These are phyloP conservation scores for Rhynchopsitta pachyrhyncha DNA, from an alignment of 2,113 vertebrate species.

Conservation along the genomic window DNA sequence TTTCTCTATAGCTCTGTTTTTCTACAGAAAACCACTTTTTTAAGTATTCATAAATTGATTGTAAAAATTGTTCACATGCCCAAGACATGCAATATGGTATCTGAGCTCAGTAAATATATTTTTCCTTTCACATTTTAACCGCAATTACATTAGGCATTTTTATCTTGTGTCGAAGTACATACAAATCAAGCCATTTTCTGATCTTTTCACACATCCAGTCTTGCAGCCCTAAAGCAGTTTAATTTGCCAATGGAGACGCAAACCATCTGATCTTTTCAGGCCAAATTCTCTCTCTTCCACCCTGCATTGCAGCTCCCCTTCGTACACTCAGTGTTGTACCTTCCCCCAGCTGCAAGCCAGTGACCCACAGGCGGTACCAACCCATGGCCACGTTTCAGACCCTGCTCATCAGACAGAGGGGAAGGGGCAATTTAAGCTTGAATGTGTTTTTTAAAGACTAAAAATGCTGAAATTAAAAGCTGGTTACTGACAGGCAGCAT, in stretches of 20 bases:
- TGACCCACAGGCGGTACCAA: not conserved
- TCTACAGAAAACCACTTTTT: conserved; percentile 18
- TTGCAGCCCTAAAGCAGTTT: not conserved
- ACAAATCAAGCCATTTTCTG: conserved; percentile 28
- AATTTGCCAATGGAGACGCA: conserved; percentile 34
- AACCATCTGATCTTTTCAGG: conserved; percentile 46
- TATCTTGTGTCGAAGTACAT: not conserved
- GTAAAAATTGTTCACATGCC: conserved; percentile 3
- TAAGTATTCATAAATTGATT: conserved; percentile 57
- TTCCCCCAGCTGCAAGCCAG: not conserved
- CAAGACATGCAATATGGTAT: conserved; percentile 6
- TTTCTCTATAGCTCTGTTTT: conserved; percentile 25
- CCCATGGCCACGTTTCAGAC: not conserved
- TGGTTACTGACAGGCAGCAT: not conserved
- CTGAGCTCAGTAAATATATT: conserved; percentile 22
- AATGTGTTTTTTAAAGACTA: not conserved
- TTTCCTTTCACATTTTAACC: conserved; percentile 2
- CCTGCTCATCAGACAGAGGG: not conserved
- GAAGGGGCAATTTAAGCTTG: not conserved
- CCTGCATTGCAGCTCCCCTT: not conserved
- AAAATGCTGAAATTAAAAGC: conserved; percentile 53
- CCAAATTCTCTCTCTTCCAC: not conserved
- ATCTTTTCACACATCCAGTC: conserved; percentile 11
- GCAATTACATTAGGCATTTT: conserved; percentile 27
- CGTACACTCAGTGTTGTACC: accelerated